phyloP scores from a whole-genome alignment of 2,888 invertebrate species.

The Heliothis peltigera region DNA sequence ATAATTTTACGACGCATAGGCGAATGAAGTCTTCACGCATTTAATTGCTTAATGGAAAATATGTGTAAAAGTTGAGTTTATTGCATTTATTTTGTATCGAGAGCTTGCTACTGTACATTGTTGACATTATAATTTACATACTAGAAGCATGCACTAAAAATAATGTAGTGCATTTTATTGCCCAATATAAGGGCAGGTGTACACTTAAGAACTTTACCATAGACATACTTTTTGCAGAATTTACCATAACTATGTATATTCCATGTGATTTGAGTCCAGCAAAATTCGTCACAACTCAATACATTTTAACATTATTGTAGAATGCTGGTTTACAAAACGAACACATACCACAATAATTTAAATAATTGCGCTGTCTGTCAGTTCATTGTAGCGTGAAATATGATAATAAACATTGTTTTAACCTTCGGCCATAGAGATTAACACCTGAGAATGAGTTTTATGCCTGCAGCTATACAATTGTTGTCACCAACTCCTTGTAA shows the following conservation, averaged over 20 bases:
- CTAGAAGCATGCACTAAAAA: constrained; percentile 14
- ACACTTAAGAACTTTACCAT: not conserved
- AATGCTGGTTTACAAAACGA: constrained; percentile 38
- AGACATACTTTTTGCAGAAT: too few species aligned
- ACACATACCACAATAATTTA: constrained; percentile 34
- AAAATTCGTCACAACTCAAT: constrained; percentile 3
- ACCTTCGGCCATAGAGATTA: constrained; percentile 46
- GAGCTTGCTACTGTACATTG: constrained; percentile 26
- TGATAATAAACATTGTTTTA: constrained; percentile 54
- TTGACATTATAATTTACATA: constrained; percentile 48
- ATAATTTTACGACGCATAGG: constrained; percentile 13
- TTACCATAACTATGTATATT: not conserved
- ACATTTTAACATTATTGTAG: constrained; percentile 18
- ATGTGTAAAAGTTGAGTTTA: constrained; percentile 27
- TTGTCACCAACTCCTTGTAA: constrained; percentile 44
- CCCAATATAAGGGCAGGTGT: constrained; percentile 26
- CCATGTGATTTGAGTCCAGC: not conserved
- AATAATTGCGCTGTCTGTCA: constrained; percentile 49
- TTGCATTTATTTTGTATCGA: constrained; percentile 27
- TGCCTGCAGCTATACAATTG: constrained; percentile 37
- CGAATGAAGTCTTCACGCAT: not conserved
- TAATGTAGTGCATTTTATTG: constrained; percentile 36
- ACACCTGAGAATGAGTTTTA: constrained; percentile 45
- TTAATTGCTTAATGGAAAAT: constrained; percentile 43
- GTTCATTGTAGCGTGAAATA: constrained; percentile 47